Conservation (phyloP, 2,888 invertebrate species). For the Ophraella communa region DNA sequence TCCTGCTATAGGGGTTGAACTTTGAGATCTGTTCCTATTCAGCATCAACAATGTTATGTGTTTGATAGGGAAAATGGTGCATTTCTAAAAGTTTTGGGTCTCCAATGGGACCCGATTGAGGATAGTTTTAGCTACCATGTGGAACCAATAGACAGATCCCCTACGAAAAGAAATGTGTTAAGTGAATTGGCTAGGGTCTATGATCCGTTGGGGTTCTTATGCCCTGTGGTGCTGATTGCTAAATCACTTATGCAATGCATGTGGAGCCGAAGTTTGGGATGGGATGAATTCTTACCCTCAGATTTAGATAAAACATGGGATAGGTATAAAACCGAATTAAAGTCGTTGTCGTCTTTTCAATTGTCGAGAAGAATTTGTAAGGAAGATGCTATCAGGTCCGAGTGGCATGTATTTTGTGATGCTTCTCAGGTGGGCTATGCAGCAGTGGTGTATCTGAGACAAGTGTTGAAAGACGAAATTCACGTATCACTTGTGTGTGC, state of each 20-base stretch:
- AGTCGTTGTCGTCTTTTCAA: not conserved
- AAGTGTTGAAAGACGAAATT: not conserved
- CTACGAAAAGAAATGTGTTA: constrained; percentile 11
- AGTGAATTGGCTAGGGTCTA: constrained; percentile 6
- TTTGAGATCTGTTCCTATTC: no score
- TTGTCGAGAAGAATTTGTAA: not conserved
- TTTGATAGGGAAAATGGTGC: no score
- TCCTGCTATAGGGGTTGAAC: no score
- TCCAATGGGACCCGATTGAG: no score
- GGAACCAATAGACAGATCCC: not conserved
- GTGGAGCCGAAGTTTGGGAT: no score
- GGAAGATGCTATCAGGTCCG: not conserved
- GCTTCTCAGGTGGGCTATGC: constrained; percentile 2
- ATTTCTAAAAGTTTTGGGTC: no score
- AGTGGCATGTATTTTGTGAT: constrained; percentile 16
- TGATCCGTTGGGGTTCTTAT: constrained; percentile 12
- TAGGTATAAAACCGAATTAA: not conserved
- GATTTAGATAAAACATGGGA: not conserved
- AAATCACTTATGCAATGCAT: not conserved
- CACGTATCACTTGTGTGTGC: not conserved
- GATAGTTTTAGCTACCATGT: constrained; percentile 12
- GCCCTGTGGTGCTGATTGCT: constrained; percentile 2
- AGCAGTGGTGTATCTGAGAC: constrained; percentile 9
- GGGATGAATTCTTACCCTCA: constrained; percentile 1
- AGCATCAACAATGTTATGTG: no score